These are phyloP conservation scores for Alitta virens DNA, from an alignment of 2,888 invertebrate genomes.

Conservation along the genomic window DNA sequence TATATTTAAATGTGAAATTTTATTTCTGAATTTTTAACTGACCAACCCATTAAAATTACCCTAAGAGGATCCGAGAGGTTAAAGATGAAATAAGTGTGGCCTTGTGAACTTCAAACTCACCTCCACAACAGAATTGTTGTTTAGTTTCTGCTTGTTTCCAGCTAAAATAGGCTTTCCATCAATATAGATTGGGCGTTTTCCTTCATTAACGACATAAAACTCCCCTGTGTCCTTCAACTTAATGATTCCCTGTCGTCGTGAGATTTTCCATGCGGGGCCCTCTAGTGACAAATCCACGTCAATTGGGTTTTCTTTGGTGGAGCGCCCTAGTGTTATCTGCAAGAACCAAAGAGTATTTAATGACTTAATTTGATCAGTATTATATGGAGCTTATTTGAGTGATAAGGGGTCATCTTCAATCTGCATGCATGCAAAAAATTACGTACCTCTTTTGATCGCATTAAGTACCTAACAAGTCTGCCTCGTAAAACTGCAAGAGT, in stretches of 20 bases:
- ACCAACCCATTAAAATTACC: no score
- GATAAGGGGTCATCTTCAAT: no score
- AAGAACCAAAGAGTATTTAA: constrained; percentile 5
- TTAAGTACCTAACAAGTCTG: constrained; percentile 86
- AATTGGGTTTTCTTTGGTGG: constrained; percentile 81
- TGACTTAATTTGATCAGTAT: neutral
- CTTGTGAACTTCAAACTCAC: no score
- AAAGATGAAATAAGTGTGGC: no score
- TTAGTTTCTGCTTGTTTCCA: constrained; percentile 85
- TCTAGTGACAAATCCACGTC: constrained; percentile 92
- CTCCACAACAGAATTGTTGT: constrained; percentile 93
- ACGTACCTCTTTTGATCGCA: constrained; percentile 82
- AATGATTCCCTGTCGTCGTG: constrained; percentile 88
- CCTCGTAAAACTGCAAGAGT: constrained; percentile 90
- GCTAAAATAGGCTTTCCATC: constrained; percentile 86
- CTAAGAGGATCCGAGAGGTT: no score
- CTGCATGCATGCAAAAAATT: no score
- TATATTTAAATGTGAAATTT: no score
- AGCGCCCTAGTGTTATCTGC: constrained; percentile 86
- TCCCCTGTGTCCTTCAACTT: constrained; percentile 87
- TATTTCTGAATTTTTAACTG: no score
- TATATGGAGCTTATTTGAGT: no score
- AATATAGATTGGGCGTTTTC: constrained; percentile 89
- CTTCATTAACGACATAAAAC: constrained; percentile 92
- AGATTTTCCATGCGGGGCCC: constrained; percentile 86